Evolutionary conservation across 2,888 invertebrate species (phyloP).

Genomic region (Callinectes sapidus): DNA sequence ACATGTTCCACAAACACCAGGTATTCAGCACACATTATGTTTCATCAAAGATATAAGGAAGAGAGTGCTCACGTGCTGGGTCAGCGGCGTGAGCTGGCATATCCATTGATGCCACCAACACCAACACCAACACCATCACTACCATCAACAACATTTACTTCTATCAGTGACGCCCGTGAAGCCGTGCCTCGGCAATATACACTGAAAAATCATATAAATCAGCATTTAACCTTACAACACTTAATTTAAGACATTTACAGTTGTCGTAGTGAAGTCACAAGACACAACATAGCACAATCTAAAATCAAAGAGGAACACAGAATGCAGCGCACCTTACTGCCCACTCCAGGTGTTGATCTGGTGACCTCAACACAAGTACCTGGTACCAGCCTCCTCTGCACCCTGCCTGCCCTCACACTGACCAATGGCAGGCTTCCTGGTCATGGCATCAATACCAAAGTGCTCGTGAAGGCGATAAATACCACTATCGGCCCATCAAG

Average conservation of each 20-base stretch:
- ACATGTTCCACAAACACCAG: background rate
- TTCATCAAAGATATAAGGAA: background rate
- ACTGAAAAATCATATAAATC: background rate
- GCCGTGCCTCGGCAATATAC: no score
- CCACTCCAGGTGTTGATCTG: background rate
- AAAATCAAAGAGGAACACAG: no score
- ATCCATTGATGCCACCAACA: background rate
- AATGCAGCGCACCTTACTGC: background rate
- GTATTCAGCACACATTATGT: background rate
- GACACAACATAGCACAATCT: no score
- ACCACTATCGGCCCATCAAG: background rate
- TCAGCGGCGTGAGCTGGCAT: background rate
- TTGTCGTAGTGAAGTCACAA: no score
- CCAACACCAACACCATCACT: background rate
- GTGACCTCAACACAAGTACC: background rate
- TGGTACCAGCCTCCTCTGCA: background rate
- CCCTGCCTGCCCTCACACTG: background rate
- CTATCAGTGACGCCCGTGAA: background rate
- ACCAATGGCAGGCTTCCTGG: background rate
- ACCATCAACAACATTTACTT: background rate
- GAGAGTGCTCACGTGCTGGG: conserved; percentile 1
- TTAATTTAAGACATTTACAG: no score
- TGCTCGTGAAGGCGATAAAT: background rate
- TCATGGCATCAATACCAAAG: background rate
- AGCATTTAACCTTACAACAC: no score